A percentile compares a stretch with the other conserved stretches of the same genome.
Evolutionary conservation across 2,113 vertebrate species (phyloP).

Genomic region (Phyllostomus hastatus): DNA sequence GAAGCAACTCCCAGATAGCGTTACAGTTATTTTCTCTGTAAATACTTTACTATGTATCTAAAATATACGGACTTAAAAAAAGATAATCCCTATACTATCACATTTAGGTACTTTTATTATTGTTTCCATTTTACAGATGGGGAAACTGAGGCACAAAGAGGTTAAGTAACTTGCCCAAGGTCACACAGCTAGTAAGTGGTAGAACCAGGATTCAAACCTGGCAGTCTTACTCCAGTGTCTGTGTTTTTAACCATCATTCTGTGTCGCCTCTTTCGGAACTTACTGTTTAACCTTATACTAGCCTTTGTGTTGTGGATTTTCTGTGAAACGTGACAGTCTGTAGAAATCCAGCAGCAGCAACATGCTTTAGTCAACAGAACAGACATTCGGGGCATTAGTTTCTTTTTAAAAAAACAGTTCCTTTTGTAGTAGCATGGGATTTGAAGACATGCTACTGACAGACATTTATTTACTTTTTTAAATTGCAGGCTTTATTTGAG

Average conservation of each 20-base stretch:
- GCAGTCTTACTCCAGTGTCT: constrained; percentile 40
- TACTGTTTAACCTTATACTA: neutral
- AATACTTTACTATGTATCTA: constrained; percentile 8
- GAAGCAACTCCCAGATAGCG: neutral
- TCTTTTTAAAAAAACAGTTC: neutral
- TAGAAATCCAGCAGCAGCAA: neutral
- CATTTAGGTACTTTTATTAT: constrained; percentile 49
- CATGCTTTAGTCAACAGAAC: neutral
- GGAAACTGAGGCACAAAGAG: constrained; percentile 60
- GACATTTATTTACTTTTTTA: neutral
- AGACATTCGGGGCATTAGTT: neutral
- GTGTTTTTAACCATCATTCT: constrained; percentile 44
- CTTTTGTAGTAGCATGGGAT: neutral
- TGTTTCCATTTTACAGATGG: constrained; percentile 66
- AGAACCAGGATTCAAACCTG: constrained; percentile 48
- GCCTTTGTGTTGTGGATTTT: constrained; percentile 48
- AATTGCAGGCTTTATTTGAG: neutral
- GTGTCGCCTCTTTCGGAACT: constrained; percentile 44
- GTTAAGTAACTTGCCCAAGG: constrained; percentile 60
- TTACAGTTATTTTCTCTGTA: neutral
- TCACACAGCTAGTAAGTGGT: constrained; percentile 63
- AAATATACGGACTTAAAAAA: neutral
- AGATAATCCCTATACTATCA: constrained; percentile 7
- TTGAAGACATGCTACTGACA: neutral
- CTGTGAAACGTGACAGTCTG: constrained; percentile 31